A percentile compares a stretch with the other conserved stretches of the same genome.
Evolutionary conservation across 2,113 vertebrate species (phyloP).

Genomic region (Abramis brama): DNA sequence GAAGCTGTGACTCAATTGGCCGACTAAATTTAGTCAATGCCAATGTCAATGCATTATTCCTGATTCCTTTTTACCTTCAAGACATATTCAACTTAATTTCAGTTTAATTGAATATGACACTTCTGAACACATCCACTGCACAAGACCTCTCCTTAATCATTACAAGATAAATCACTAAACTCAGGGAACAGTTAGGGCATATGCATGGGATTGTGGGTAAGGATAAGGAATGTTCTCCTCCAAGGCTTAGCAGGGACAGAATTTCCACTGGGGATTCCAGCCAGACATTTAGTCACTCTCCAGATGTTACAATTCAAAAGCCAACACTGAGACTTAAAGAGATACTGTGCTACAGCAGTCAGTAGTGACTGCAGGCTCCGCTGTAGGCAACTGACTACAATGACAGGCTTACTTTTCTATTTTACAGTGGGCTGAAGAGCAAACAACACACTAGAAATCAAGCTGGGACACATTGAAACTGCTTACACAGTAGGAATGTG

Average conservation of each 20-base stretch:
- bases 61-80: neutral
- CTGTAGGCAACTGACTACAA: neutral
- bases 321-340: slow-evolving; percentile 21
- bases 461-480: neutral
- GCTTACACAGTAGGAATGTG: neutral
- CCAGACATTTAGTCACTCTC: slow-evolving; percentile 44
- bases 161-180: slow-evolving; percentile 20
- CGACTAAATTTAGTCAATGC: neutral
- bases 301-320: slow-evolving; percentile 27
- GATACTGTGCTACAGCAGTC: neutral
- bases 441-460: neutral
- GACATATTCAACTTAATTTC: neutral
- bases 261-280: slow-evolving; percentile 54
- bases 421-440: neutral
- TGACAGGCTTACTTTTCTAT: slow-evolving; percentile 14
- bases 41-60: neutral
- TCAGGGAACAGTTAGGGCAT: slow-evolving; percentile 22
- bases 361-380: neutral
- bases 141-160: neutral
- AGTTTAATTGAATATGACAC: neutral
- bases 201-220: slow-evolving; percentile 49
- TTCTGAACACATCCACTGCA: neutral
- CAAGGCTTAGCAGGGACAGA: slow-evolving; percentile 19
- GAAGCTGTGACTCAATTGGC: neutral
- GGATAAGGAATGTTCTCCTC: slow-evolving; percentile 52